These are phyloP conservation scores for Manacus vitellinus DNA, from an alignment of 2,113 vertebrate genomes.

Conservation along the genomic window DNA sequence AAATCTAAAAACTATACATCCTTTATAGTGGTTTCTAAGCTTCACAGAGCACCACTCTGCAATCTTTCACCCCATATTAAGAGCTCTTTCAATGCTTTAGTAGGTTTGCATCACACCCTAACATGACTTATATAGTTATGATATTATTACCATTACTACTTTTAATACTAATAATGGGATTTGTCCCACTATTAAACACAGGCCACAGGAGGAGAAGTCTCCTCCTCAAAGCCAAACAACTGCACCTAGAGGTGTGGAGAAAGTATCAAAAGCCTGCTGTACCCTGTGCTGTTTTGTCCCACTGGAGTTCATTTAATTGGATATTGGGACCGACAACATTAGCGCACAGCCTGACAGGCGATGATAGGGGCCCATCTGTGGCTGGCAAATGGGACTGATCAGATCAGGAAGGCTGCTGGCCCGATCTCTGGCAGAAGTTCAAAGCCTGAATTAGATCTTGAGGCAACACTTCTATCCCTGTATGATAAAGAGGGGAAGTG, in stretches of 20 bases:
- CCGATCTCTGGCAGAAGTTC: slow-evolving; percentile 16
- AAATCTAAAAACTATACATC: not conserved
- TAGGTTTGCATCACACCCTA: not conserved
- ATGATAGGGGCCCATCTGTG: not conserved
- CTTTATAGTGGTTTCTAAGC: not conserved
- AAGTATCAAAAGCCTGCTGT: not conserved
- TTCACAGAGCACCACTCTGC: not conserved
- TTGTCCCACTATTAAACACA: not conserved
- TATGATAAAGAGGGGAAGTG: not conserved
- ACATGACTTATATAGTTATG: not conserved
- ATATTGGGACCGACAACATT: not conserved
- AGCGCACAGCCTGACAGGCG: not conserved
- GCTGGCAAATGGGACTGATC: slow-evolving; percentile 8
- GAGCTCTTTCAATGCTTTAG: not conserved
- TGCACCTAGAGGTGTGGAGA: not conserved
- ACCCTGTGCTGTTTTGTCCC: not conserved
- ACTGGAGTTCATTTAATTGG: not conserved
- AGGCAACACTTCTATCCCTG: not conserved
- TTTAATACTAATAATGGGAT: not conserved
- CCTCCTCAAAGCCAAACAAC: not conserved
- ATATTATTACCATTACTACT: not conserved
- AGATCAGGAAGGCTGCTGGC: slow-evolving; percentile 3
- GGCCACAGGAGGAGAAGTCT: not conserved
- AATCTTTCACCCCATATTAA: not conserved
- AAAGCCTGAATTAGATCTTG: slow-evolving; percentile 41